phyloP scores from a whole-genome alignment of 2,888 invertebrate genomes.

The Napeogenes sylphis region DNA sequence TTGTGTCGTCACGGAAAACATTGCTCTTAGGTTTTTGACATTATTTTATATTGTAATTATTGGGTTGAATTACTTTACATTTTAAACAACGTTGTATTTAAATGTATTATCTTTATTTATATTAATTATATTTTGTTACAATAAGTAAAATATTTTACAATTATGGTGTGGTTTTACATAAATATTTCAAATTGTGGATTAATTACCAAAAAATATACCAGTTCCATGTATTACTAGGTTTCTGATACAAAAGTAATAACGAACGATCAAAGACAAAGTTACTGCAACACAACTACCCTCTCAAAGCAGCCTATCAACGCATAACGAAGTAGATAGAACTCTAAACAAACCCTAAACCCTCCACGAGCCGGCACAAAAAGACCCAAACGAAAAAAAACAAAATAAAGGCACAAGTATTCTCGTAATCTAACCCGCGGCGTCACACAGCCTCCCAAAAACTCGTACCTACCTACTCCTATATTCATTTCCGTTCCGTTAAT shows the following conservation, averaged over 20 bases:
- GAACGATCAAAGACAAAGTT: not conserved
- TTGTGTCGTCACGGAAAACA: not conserved
- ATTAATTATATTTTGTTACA: too few relatives aligned
- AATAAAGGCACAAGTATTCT: slow-evolving; percentile 68
- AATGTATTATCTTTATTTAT: too few relatives aligned
- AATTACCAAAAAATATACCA: too few relatives aligned
- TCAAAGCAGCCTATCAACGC: slow-evolving; percentile 24
- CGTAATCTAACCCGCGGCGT: slow-evolving; percentile 71
- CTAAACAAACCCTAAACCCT: slow-evolving; percentile 35
- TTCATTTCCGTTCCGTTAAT: slow-evolving; percentile 78
- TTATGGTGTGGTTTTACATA: too few relatives aligned
- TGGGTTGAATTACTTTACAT: too few relatives aligned
- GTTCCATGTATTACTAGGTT: not conserved
- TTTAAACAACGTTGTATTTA: too few relatives aligned
- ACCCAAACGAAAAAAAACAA: slow-evolving; percentile 41
- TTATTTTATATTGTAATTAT: not conserved
- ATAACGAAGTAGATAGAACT: slow-evolving; percentile 28
- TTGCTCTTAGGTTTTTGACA: not conserved
- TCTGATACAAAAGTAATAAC: slow-evolving; percentile 1
- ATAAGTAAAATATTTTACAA: too few relatives aligned
- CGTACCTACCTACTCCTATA: slow-evolving; percentile 68
- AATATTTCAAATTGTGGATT: too few relatives aligned
- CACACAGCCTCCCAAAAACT: slow-evolving; percentile 70
- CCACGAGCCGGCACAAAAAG: slow-evolving; percentile 34
- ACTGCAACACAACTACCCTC: slow-evolving; percentile 11